A percentile compares a stretch with the other conserved stretches of the same genome.
phyloP scores from a whole-genome alignment of 2,113 vertebrate genomes.

The Petroica traversi region DNA sequence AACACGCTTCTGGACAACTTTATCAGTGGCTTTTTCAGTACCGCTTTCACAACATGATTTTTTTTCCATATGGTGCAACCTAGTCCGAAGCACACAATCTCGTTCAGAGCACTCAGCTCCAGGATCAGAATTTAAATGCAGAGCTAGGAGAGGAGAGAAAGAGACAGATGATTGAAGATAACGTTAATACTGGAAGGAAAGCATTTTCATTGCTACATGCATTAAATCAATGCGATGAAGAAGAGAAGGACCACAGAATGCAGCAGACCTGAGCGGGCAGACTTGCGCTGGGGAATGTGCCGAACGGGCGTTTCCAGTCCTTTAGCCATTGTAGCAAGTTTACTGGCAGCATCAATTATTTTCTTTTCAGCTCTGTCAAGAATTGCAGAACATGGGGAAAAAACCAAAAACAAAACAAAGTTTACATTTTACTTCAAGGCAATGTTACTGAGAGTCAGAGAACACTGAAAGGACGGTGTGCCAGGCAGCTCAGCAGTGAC shows the following conservation, averaged over 20 bases:
- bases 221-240: neutral
- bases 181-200: neutral
- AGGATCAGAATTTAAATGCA: slow-evolving; percentile 28
- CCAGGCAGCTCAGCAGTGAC: neutral
- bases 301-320: slow-evolving; percentile 85
- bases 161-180: neutral
- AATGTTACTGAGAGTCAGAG: neutral
- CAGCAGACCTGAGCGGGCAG: slow-evolving; percentile 47
- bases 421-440: neutral
- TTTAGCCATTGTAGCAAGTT: slow-evolving; percentile 91
- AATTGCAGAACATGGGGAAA: slow-evolving; percentile 17
- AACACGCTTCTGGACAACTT: slow-evolving; percentile 7
- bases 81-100: neutral
- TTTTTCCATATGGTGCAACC: neutral
- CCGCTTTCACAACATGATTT: neutral
- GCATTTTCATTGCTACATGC: neutral
- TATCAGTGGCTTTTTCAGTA: neutral
- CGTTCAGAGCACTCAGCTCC: slow-evolving; percentile 26
- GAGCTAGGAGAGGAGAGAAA: neutral
- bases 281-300: slow-evolving; percentile 65
- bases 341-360: slow-evolving; percentile 92
- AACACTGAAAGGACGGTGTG: neutral
- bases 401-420: neutral
- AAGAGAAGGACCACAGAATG: neutral
- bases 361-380: slow-evolving; percentile 89